Evolutionary conservation across 2,797 vertebrate species (phyloP).

Genomic region (Paramormyrops hopkinsi): DNA sequence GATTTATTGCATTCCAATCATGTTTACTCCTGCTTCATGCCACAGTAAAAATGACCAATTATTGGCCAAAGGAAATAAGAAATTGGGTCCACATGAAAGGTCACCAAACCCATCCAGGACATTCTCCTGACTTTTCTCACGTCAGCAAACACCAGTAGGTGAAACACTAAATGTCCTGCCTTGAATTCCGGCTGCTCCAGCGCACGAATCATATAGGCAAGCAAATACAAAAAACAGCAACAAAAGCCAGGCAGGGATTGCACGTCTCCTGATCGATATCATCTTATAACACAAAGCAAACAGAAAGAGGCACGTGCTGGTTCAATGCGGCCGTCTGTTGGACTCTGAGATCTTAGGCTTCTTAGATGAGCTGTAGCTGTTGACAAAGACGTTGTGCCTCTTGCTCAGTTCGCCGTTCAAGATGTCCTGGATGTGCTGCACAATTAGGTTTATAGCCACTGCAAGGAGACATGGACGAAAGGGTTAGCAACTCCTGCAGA

Average conservation of each 20-base stretch:
- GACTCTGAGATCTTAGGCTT: constrained; percentile 76
- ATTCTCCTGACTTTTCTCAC: neutral
- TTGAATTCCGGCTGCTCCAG: neutral
- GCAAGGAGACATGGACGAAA: constrained; percentile 24
- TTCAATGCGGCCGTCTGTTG: constrained; percentile 80
- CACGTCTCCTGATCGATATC: constrained; percentile 42
- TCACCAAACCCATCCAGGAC: neutral
- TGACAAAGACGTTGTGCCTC: constrained; percentile 67
- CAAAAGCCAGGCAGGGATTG: constrained; percentile 53
- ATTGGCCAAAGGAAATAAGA: constrained; percentile 33
- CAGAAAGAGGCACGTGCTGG: constrained; percentile 54
- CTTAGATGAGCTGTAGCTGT: constrained; percentile 63
- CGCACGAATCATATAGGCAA: neutral
- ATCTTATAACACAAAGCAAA: constrained; percentile 49
- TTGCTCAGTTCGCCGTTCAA: constrained; percentile 80
- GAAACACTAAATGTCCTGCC: neutral
- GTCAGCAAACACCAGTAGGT: neutral
- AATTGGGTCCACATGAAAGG: constrained; percentile 26
- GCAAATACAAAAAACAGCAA: neutral
- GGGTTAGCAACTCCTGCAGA: neutral
- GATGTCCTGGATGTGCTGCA: constrained; percentile 96
- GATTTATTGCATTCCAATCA: constrained; percentile 6
- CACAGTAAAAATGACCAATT: constrained; percentile 30
- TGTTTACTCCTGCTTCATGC: constrained; percentile 51
- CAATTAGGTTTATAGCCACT: constrained; percentile 96